Percentiles rank a stretch among this genome's conserved stretches.
These are phyloP conservation scores for Thecophora atra DNA, from an alignment of 2,888 invertebrate genomes.

Conservation along the genomic window DNA sequence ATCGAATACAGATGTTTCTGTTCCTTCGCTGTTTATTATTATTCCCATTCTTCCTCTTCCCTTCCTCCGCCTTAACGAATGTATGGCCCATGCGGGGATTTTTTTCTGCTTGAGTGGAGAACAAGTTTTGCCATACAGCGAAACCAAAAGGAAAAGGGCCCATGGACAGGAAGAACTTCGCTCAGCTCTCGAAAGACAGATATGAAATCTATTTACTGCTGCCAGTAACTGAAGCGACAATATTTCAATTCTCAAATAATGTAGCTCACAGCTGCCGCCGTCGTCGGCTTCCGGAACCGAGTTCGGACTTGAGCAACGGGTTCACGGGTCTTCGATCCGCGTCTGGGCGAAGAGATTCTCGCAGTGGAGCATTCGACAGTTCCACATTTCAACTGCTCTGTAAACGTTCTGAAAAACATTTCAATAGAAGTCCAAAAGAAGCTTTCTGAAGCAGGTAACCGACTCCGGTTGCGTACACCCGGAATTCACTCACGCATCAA, in stretches of 20 bases:
- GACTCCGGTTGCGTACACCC: too few relatives aligned
- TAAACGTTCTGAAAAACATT: too few relatives aligned
- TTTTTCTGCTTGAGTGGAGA: conserved; percentile 11
- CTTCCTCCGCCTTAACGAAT: not conserved
- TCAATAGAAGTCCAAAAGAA: too few relatives aligned
- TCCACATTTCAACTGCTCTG: too few relatives aligned
- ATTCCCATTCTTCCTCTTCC: too few relatives aligned
- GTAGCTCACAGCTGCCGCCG: too few relatives aligned
- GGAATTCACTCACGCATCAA: too few relatives aligned
- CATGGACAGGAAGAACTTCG: not conserved
- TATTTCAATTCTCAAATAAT: conserved; percentile 10
- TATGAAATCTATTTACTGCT: conserved; percentile 23
- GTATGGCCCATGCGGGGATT: not conserved
- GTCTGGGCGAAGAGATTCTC: too few relatives aligned
- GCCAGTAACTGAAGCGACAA: conserved; percentile 7
- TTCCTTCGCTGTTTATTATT: not conserved
- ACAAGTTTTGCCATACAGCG: not conserved
- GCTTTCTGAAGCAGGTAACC: too few relatives aligned
- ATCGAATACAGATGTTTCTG: conserved; percentile 15
- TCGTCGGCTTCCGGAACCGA: too few relatives aligned
- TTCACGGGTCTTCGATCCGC: too few relatives aligned
- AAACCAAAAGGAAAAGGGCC: not conserved
- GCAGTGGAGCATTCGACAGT: too few relatives aligned
- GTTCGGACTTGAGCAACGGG: not conserved
- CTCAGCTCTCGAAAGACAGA: not conserved